These are phyloP conservation scores for Scaptomyza cyrtandrae DNA, from an alignment of 2,888 invertebrate genomes.

Conservation along the genomic window DNA sequence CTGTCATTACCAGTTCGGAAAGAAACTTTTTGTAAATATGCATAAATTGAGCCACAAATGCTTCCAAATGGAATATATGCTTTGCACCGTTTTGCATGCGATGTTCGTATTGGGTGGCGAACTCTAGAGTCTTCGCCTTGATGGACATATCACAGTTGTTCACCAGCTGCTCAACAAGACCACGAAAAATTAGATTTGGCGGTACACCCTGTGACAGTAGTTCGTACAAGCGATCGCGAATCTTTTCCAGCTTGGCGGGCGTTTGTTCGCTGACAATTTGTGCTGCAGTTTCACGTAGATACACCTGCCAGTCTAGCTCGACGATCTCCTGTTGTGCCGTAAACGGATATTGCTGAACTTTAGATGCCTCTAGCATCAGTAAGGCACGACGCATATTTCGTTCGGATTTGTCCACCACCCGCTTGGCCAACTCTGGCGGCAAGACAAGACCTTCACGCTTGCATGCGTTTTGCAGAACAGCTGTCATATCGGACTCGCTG, in stretches of 20 bases:
- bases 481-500: slow-evolving; percentile 89
- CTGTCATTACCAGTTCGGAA: slow-evolving; percentile 82
- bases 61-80: slow-evolving; percentile 98
- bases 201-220: slow-evolving; percentile 97
- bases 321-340: slow-evolving; percentile 91
- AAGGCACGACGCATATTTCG: slow-evolving; percentile 96
- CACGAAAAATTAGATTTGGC: slow-evolving; percentile 95
- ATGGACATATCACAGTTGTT: slow-evolving; percentile 95
- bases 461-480: slow-evolving; percentile 88
- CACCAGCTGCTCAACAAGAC: slow-evolving; percentile 92
- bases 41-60: slow-evolving; percentile 99
- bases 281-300: slow-evolving; percentile 93
- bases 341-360: slow-evolving; percentile 96
- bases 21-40: slow-evolving; percentile 94
- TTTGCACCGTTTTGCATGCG: slow-evolving; percentile 96
- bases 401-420: slow-evolving; percentile 91
- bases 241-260: slow-evolving; percentile 92
- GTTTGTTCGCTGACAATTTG: slow-evolving; percentile 94
- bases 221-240: slow-evolving; percentile 96
- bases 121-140: slow-evolving; percentile 92
- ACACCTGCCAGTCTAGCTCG: slow-evolving; percentile 97
- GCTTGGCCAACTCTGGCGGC: slow-evolving; percentile 90
- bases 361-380: slow-evolving; percentile 96
- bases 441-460: slow-evolving; percentile 93
- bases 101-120: slow-evolving; percentile 96